Base-by-base conservation (phyloP, 2,113 vertebrate species). In the Hypocryptadius cinnamomeus region DNA sequence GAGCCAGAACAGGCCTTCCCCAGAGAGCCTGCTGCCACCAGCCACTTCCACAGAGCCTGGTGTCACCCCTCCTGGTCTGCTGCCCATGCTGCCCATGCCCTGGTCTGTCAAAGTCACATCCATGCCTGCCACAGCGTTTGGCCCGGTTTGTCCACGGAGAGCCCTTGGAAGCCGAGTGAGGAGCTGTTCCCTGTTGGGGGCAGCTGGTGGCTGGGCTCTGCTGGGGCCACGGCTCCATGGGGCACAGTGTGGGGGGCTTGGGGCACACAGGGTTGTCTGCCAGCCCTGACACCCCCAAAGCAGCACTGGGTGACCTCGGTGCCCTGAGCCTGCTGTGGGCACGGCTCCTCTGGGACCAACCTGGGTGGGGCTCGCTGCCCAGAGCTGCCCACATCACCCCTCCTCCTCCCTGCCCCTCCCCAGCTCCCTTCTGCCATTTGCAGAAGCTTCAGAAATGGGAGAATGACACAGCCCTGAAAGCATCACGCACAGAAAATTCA, bases 81-180 rank as follows among this genome's bases (percentile, higher is more conserved):
- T 9, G 1, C 61, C 56, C 1, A 0, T 5, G 45, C 44, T 9
- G 1, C 61, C 56, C 1, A 0, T 0, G 42, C 42, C 42, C 42
- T 44, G 21, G 5, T 3, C 50, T 35, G 57, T 3, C 74, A 39
- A 4, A 22, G 15, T 3, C 1, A 1, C 17, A 6, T 3, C 42
- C 22, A 0, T 2, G 8, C 3, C 33, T 8, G 0, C 8, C 6
- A 1, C 1, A 2, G 6, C 0, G 6, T 11, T 11, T 14, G 60
- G 31, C 22, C 10, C 15, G 1, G 47, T 10, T 5, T 31, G 48
- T 8, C 28, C 17, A 0, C 0, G 13, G 50, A 77, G 25, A 20
- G 8, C 10, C 13, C 44, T 22, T 13, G 15, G 64, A 8, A 59
- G 37, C 48, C 27, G 2, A 5, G 33, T 0, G 18, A 19, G 78